Conservation (phyloP, 2,797 vertebrate species). For the Platalea minor region DNA sequence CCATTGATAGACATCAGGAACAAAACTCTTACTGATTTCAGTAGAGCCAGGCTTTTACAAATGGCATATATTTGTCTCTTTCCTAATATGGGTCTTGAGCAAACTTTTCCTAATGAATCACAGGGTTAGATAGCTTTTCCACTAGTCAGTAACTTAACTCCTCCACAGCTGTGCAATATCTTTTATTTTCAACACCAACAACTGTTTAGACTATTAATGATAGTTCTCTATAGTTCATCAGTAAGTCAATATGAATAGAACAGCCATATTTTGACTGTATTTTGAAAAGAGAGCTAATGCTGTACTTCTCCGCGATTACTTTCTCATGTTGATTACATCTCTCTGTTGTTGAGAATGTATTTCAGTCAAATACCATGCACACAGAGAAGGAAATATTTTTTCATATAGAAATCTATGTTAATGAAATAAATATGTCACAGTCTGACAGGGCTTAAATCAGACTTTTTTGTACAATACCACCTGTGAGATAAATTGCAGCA, state of each 20-base stretch:
- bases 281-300: not conserved
- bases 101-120: constrained; percentile 65
- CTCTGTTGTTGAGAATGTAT: not conserved
- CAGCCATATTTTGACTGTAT: not conserved
- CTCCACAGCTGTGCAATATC: constrained; percentile 31
- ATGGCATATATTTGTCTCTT: constrained; percentile 28
- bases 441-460: not conserved
- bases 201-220: not conserved
- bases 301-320: not conserved
- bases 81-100: constrained; percentile 53
- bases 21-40: constrained; percentile 19
- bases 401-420: not conserved
- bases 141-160: constrained; percentile 55
- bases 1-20: not conserved
- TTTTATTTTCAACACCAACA: constrained; percentile 21
- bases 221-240: not conserved
- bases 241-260: not conserved
- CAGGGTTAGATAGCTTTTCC: constrained; percentile 49
- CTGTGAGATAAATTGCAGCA: not conserved
- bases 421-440: not conserved
- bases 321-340: not conserved
- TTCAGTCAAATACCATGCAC: not conserved
- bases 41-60: not conserved
- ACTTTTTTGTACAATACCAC: not conserved
- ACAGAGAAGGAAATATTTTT: not conserved